Percentiles rank a stretch among this genome's conserved stretches.
Evolutionary conservation across 2,797 vertebrate species (phyloP).

Genomic region (Clarias platycephalus): DNA sequence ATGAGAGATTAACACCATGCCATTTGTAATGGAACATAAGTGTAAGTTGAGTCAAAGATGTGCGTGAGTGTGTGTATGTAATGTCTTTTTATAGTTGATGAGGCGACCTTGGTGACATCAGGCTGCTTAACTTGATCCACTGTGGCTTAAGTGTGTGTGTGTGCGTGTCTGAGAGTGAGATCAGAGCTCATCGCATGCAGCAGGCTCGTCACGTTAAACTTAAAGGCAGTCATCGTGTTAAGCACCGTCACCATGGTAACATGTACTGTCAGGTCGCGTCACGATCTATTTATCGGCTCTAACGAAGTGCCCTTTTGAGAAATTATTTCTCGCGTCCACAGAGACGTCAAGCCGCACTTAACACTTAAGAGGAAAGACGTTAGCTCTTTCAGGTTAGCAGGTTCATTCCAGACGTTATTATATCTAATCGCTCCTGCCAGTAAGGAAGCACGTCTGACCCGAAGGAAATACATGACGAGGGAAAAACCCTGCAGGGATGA

Average conservation of each 20-base stretch:
- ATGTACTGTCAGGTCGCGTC: neutral
- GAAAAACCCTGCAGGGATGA: slow-evolving; percentile 4
- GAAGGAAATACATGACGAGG: neutral
- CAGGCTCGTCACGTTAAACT: slow-evolving; percentile 9
- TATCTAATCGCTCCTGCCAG: neutral
- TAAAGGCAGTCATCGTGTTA: neutral
- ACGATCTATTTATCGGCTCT: neutral
- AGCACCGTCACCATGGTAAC: neutral
- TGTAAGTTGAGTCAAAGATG: neutral
- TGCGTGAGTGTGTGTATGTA: neutral
- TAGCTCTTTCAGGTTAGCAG: too few species aligned
- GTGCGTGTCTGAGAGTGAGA: neutral
- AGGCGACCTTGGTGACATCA: neutral
- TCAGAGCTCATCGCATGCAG: neutral
- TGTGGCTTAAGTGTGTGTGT: neutral
- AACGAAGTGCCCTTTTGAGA: slow-evolving; percentile 13
- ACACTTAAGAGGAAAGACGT: neutral
- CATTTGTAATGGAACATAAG: neutral
- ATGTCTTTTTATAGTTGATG: slow-evolving; percentile 6
- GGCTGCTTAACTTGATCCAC: neutral
- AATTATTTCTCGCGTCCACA: neutral
- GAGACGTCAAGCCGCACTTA: neutral
- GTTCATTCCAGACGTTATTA: neutral
- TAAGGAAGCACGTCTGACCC: neutral
- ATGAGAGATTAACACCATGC: neutral